These are phyloP conservation scores for Melanotaenia nigrans DNA, from an alignment of 2,797 vertebrate species.

Conservation along the genomic window DNA sequence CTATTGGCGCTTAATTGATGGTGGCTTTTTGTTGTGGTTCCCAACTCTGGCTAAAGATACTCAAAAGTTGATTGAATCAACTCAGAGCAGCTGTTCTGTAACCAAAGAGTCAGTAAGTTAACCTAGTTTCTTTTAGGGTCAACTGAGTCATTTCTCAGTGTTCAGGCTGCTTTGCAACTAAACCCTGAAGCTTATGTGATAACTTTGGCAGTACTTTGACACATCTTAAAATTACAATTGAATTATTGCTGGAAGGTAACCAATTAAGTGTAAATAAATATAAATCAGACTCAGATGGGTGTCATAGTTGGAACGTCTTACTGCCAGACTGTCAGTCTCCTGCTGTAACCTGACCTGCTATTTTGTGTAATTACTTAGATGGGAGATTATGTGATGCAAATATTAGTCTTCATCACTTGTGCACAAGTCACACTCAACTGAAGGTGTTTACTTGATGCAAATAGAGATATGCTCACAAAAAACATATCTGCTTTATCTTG, in stretches of 20 bases:
- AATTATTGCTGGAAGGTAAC: conserved; percentile 3
- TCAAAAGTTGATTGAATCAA: too few species aligned
- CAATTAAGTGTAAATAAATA: background rate
- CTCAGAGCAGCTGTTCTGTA: too few species aligned
- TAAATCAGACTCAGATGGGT: conserved; percentile 9
- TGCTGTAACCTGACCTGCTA: conserved; percentile 43
- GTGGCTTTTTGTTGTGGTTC: too few species aligned
- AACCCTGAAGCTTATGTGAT: conserved; percentile 20
- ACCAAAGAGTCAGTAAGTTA: too few species aligned
- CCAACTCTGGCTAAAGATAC: too few species aligned
- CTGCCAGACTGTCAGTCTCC: conserved; percentile 47
- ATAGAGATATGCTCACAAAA: background rate
- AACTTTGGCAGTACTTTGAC: conserved; percentile 34
- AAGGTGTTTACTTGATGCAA: background rate
- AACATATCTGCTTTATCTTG: background rate
- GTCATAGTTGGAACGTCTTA: background rate
- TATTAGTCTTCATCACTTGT: background rate
- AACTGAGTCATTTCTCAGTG: conserved; percentile 3
- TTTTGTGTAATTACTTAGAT: conserved; percentile 37
- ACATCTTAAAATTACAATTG: background rate
- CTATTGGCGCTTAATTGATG: too few species aligned
- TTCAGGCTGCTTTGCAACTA: conserved; percentile 15
- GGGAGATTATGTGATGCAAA: background rate
- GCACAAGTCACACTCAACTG: background rate
- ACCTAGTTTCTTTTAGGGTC: too few species aligned